Percentiles rank a stretch among this genome's conserved stretches.
These are phyloP conservation scores for Nephrotoma appendiculata DNA, from an alignment of 2,888 invertebrate species.

Conservation along the genomic window DNA sequence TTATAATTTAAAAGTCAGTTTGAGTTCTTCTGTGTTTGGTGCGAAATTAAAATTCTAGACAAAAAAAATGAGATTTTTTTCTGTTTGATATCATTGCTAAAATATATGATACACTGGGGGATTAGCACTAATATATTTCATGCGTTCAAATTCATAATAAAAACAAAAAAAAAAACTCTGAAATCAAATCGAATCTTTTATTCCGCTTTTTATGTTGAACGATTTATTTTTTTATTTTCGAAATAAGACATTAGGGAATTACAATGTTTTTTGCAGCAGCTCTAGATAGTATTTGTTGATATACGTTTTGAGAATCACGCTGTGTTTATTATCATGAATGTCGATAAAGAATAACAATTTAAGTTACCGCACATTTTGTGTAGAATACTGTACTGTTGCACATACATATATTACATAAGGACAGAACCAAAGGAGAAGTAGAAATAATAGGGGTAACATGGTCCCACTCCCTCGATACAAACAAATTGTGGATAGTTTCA, in stretches of 20 bases:
- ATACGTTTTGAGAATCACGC: background rate
- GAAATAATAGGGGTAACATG: too few relatives aligned
- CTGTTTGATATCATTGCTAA: background rate
- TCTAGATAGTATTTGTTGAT: background rate
- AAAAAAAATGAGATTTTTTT: background rate
- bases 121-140: background rate
- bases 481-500: too few relatives aligned
- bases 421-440: background rate
- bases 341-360: background rate
- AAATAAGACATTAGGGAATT: background rate
- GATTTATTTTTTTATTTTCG: background rate
- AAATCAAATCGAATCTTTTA: background rate
- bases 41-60: background rate
- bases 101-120: background rate
- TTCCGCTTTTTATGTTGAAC: background rate
- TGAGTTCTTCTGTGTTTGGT: background rate
- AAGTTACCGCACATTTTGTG: background rate
- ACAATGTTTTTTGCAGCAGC: background rate
- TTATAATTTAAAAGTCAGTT: background rate
- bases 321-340: background rate
- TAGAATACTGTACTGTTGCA: background rate
- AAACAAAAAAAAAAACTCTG: background rate
- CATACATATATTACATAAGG: background rate
- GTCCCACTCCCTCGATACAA: too few relatives aligned
- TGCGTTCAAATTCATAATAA: background rate